Evolutionary conservation across 2,113 vertebrate genomes (phyloP), one percentile per base, ranked within the genome.

Genomic region (Grammomys surdaster): DNA sequence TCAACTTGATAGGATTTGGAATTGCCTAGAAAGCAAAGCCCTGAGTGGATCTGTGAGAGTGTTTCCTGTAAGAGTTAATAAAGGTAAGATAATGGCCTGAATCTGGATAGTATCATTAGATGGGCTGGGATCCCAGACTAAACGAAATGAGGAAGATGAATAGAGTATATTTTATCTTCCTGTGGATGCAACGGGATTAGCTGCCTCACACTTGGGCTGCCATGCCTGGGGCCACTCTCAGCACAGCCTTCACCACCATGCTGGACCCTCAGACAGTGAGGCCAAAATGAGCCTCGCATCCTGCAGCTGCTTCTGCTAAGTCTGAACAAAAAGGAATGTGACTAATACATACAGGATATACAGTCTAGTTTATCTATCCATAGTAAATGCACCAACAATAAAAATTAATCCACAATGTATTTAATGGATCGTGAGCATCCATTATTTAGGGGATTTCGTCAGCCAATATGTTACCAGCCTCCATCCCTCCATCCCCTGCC

Each of bases 381-480:
- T 70, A 85, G 43, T 85, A 36, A 94, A 84, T 20, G 75, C 6
- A 28, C 33, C 1, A 46, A 10, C 31, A 76, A 54, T 60, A 81
- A 80, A 84, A 93, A 91, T 36, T 84, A 81, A 86, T 51, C 51
- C 88, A 88, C 9, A 88, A 2, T 67, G 31, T 89, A 85, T 60
- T 82, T 92, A 90, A 90, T 90, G 90, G 28, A 19, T 72, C 7
- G 40, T 92, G 36, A 43, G 4, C 76, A 78, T 5, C 33, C 84
- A 98, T 98, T 96, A 96, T 86, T 95, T 78, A 87, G 16, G 65
- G 33, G 3, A 63, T 76, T 89, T 78, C 77, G 82, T 73, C 26
- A 92, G 76, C 40, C 69, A 88, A 13, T 65, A 33, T 90, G 91
- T 86, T 43, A 58, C 20, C 19, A 85, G 22, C 24, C 87, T 85